Conservation (phyloP, 2,797 vertebrate genomes). For the Chloroceryle inda region DNA sequence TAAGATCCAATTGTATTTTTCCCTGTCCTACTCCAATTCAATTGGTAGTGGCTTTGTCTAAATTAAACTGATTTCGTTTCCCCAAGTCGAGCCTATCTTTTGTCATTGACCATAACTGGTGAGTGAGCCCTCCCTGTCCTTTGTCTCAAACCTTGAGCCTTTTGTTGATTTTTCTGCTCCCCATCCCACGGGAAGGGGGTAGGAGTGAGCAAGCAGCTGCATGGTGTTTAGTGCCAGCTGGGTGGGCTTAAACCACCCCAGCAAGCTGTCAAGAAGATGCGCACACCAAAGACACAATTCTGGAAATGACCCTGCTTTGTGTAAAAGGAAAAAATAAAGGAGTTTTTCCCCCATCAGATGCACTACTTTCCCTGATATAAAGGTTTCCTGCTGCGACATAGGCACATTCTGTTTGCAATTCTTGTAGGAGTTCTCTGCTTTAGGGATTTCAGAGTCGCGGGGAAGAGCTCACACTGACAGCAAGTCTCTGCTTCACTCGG, state of each 20-base stretch:
- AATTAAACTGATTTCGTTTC: background rate
- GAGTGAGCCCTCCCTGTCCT: background rate
- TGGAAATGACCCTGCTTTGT: background rate
- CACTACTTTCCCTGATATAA: background rate
- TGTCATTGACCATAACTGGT: background rate
- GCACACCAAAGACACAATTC: background rate
- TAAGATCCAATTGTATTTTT: background rate
- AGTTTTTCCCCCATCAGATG: background rate
- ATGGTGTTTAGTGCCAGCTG: background rate
- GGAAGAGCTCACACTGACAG: constrained; percentile 3
- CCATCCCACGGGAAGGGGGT: background rate
- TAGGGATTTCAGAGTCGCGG: background rate
- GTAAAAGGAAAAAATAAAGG: background rate
- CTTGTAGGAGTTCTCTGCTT: background rate
- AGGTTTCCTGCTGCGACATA: background rate
- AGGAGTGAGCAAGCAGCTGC: background rate
- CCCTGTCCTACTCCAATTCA: background rate
- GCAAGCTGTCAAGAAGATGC: background rate
- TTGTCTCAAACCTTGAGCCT: background rate
- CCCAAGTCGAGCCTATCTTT: background rate
- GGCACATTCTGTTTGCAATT: background rate
- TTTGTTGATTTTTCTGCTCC: background rate
- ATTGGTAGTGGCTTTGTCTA: background rate
- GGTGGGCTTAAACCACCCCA: background rate
- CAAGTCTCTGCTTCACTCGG: background rate